These are phyloP conservation scores for Bombus ignitus DNA, from an alignment of 1,140 invertebrate species.

Conservation along the genomic window DNA sequence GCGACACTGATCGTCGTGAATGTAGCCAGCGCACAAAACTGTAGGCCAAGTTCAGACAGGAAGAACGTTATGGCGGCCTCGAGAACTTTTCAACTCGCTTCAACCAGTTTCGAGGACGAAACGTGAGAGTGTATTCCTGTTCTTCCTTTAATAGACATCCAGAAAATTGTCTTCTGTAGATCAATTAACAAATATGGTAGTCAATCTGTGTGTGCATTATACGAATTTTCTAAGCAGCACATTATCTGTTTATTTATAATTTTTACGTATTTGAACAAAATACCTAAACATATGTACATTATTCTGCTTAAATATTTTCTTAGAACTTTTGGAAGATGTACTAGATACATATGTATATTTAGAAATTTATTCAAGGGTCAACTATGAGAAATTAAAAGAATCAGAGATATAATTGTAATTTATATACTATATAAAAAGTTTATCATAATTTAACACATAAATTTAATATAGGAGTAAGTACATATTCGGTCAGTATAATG, in stretches of 20 bases:
- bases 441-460: neutral
- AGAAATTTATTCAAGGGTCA: too few relatives aligned
- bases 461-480: too few relatives aligned
- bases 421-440: neutral
- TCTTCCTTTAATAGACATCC: conserved; percentile 24
- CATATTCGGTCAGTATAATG: too few relatives aligned
- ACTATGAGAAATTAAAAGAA: too few relatives aligned
- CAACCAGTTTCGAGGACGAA: conserved; percentile 53
- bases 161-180: conserved; percentile 26
- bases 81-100: conserved; percentile 25
- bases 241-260: neutral
- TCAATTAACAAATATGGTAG: neutral
- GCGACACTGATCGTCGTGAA: conserved; percentile 53
- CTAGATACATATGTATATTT: neutral
- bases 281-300: neutral
- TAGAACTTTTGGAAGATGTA: neutral
- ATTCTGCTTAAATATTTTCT: neutral
- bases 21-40: conserved; percentile 39
- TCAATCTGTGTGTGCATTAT: too few relatives aligned
- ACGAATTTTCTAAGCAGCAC: neutral
- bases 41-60: conserved; percentile 64
- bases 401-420: neutral
- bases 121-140: conserved; percentile 32
- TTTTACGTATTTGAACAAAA: neutral
- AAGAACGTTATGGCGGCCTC: conserved; percentile 51